A percentile compares a stretch with the other conserved stretches of the same genome.
These are phyloP conservation scores for Planococcus citri DNA, from an alignment of 1,140 invertebrate species.

Conservation along the genomic window DNA sequence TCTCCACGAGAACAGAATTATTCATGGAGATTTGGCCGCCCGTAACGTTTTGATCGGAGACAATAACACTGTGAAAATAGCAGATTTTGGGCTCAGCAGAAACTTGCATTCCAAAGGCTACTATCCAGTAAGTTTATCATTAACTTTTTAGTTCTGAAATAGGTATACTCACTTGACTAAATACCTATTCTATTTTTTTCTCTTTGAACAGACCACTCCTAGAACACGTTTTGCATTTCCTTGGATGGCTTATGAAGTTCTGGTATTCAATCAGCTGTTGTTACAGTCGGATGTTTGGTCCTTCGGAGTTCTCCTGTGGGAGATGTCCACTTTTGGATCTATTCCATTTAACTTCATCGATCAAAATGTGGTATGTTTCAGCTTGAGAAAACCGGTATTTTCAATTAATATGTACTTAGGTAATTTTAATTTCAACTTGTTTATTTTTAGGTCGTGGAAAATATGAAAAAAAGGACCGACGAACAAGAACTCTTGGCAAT, in stretches of 20 bases:
- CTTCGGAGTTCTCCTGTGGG: constrained; percentile 94
- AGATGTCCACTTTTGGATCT: constrained; percentile 92
- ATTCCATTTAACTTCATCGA: constrained; percentile 77
- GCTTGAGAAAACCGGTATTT: too few relatives aligned
- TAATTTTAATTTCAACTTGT: too few relatives aligned
- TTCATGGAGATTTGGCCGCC: constrained; percentile 88
- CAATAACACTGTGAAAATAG: constrained; percentile 84
- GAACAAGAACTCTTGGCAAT: too few relatives aligned
- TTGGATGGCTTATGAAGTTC: constrained; percentile 96
- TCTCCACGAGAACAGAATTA: constrained; percentile 97
- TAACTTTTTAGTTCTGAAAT: too few relatives aligned
- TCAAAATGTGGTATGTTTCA: too few relatives aligned
- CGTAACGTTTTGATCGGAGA: constrained; percentile 95
- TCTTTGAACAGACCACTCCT: too few relatives aligned
- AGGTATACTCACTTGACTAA: too few relatives aligned
- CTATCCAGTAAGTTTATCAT: too few relatives aligned
- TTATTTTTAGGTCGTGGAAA: too few relatives aligned
- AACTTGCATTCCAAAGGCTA: constrained; percentile 87
- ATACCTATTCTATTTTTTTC: too few relatives aligned
- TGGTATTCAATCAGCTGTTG: constrained; percentile 98
- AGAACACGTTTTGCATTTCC: constrained; percentile 95
- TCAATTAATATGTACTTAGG: too few relatives aligned
- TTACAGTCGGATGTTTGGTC: constrained; percentile 99
- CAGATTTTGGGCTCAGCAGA: constrained; percentile 99
- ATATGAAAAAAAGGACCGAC: too few relatives aligned